Conservation (phyloP, 2,797 vertebrate genomes). For the Chrosomus eos region DNA sequence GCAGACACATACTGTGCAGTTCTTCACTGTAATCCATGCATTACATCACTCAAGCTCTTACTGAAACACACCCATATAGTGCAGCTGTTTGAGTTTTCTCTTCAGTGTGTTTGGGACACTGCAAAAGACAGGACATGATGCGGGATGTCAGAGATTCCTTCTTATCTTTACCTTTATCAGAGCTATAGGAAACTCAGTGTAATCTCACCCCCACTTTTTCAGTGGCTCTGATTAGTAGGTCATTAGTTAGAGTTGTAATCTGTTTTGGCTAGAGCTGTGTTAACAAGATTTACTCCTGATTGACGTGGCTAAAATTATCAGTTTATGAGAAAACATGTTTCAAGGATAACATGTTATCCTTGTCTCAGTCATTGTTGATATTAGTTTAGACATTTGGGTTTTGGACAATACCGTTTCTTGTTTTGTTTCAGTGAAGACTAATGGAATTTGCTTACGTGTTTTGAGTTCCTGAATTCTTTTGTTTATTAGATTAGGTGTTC, state of each 20-base stretch:
- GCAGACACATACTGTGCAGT: background rate
- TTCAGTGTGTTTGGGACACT: background rate
- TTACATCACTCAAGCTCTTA: background rate
- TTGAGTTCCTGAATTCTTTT: slow-evolving; percentile 6
- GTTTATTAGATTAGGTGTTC: slow-evolving; percentile 35
- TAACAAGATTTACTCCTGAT: slow-evolving; percentile 74
- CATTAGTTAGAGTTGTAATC: slow-evolving; percentile 69
- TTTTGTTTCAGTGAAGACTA: background rate
- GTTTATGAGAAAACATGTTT: slow-evolving; percentile 42
- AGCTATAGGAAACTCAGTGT: slow-evolving; percentile 13
- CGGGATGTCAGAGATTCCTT: slow-evolving; percentile 2
- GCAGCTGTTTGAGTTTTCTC: background rate
- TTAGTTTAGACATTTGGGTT: background rate
- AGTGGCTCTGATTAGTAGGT: slow-evolving; percentile 65
- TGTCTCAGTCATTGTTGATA: background rate
- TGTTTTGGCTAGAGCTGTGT: slow-evolving; percentile 63
- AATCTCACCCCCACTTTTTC: background rate
- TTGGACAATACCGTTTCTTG: background rate
- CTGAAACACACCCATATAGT: background rate
- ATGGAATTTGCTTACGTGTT: background rate
- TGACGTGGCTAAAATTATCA: slow-evolving; percentile 72
- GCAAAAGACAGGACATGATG: background rate
- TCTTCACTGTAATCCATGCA: background rate
- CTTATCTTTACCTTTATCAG: background rate
- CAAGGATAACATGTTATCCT: background rate